These are phyloP conservation scores for Peromyscus melanophrys DNA, from an alignment of 2,797 vertebrate genomes.

Conservation along the genomic window DNA sequence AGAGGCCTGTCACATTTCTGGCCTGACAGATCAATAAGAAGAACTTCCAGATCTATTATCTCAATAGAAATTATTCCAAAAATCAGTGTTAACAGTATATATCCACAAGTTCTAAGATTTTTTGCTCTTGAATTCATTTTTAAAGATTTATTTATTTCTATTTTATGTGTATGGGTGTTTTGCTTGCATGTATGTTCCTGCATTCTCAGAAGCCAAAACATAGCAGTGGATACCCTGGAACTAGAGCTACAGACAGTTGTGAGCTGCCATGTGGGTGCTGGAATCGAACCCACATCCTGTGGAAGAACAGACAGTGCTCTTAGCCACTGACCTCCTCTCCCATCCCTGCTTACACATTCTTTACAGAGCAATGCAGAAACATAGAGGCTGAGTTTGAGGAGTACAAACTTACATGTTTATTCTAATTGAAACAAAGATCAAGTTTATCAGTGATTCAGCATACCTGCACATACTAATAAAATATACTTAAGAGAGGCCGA, in stretches of 20 bases:
- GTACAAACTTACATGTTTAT: conserved; percentile 23
- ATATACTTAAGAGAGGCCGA: neutral
- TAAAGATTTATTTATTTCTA: neutral
- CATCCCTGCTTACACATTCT: neutral
- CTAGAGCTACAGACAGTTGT: neutral
- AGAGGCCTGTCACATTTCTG: conserved; percentile 83
- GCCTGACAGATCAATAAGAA: conserved; percentile 29
- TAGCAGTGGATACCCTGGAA: neutral
- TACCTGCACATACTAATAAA: neutral
- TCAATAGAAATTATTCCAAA: conserved; percentile 11
- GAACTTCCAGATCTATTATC: conserved; percentile 19
- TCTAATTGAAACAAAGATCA: neutral
- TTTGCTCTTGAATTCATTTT: neutral
- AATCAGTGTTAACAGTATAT: neutral
- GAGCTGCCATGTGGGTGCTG: neutral
- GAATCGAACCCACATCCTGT: neutral
- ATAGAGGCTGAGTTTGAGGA: neutral
- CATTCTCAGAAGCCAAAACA: neutral
- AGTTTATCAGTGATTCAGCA: conserved; percentile 19
- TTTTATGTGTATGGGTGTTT: neutral
- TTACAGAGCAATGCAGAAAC: neutral
- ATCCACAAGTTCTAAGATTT: conserved; percentile 25
- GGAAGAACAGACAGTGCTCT: neutral
- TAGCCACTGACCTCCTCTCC: neutral
- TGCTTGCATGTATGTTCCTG: neutral